Percentiles rank a stretch among this genome's conserved stretches.
Conservation (phyloP, 2,888 invertebrate genomes). For the Pollenia amentaria region DNA sequence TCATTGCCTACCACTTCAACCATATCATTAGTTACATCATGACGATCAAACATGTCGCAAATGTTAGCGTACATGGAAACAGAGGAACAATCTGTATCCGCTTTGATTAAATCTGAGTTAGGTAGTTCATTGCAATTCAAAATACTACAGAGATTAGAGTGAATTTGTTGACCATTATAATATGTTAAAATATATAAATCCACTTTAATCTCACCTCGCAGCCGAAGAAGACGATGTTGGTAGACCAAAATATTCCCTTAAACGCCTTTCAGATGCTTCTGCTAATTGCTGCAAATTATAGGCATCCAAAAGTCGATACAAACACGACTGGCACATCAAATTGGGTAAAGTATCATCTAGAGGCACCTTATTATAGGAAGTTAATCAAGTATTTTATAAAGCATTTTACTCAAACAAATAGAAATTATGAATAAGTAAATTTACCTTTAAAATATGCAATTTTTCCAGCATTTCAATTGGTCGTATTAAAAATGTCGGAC, state of each 20-base stretch:
- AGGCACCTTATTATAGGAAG: slow-evolving; percentile 36
- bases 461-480: slow-evolving; percentile 80
- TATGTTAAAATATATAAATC: slow-evolving; percentile 47
- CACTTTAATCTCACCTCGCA: slow-evolving; percentile 75
- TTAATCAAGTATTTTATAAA: no score
- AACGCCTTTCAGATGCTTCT: slow-evolving; percentile 79
- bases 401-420: slow-evolving; percentile 2
- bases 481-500: slow-evolving; percentile 78
- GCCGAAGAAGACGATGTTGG: slow-evolving; percentile 37
- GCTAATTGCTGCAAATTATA: slow-evolving; percentile 80
- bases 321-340: slow-evolving; percentile 80
- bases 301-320: slow-evolving; percentile 79
- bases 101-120: slow-evolving; percentile 68
- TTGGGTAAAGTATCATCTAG: slow-evolving; percentile 79
- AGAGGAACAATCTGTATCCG: slow-evolving; percentile 56
- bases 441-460: slow-evolving; percentile 78
- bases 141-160: slow-evolving; percentile 76
- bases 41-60: slow-evolving; percentile 79
- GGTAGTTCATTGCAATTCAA: slow-evolving; percentile 52
- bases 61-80: slow-evolving; percentile 78
- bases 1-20: slow-evolving; percentile 73
- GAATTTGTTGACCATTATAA: slow-evolving; percentile 72
- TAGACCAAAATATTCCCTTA: slow-evolving; percentile 77
- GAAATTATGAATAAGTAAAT: neutral
- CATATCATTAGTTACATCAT: slow-evolving; percentile 78